These are phyloP conservation scores for Mormyrops attenuatus DNA, from an alignment of 2,797 vertebrate genomes.

Conservation along the genomic window DNA sequence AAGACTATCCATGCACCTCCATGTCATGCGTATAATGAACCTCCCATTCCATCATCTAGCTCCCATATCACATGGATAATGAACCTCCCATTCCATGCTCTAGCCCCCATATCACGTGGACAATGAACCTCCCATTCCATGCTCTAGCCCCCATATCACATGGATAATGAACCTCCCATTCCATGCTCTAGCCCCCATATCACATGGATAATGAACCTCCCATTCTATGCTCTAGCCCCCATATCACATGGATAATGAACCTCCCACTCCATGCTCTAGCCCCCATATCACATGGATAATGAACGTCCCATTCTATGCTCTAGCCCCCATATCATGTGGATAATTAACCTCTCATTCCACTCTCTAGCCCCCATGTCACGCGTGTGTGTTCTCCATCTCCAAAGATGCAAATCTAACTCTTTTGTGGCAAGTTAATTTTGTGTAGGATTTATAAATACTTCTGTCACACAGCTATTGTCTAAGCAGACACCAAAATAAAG, in stretches of 20 bases:
- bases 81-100: neutral
- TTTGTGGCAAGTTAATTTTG: neutral
- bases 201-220: neutral
- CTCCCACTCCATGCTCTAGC: neutral
- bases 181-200: neutral
- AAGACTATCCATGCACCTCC: neutral
- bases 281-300: neutral
- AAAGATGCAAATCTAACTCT: neutral
- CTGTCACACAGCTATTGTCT: neutral
- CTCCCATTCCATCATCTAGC: neutral
- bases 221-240: neutral
- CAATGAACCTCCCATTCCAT: neutral
- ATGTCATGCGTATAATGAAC: neutral
- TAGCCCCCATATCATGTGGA: neutral
- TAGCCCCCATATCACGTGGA: neutral
- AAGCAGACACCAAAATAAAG: neutral
- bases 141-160: neutral
- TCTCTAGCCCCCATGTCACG: neutral
- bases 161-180: neutral
- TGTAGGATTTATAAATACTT: neutral
- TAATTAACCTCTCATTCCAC: neutral
- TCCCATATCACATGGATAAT: neutral
- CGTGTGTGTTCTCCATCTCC: neutral
- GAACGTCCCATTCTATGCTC: neutral
- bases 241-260: neutral